Conservation (phyloP, 2,797 vertebrate species). For the Leptoclinus maculatus region DNA sequence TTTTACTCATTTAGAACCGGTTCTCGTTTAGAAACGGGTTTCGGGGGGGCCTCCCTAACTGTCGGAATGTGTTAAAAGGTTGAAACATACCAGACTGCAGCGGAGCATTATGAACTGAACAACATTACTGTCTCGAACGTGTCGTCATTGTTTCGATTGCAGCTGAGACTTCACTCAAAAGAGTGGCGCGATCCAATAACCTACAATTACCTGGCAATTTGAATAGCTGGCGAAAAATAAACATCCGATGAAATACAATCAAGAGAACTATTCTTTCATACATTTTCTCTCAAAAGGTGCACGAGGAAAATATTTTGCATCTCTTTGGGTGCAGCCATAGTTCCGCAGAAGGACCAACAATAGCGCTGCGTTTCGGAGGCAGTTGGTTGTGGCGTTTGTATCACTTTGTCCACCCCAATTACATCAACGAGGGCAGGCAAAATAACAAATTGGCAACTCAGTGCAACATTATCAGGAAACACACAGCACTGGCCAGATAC, state of each 20-base stretch:
- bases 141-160: neutral
- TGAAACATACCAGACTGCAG: slow-evolving; percentile 8
- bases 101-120: neutral
- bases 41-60: no score
- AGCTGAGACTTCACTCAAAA: neutral
- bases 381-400: neutral
- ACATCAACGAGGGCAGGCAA: neutral
- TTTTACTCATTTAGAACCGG: no score
- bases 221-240: neutral
- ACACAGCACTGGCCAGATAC: no score
- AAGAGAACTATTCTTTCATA: neutral
- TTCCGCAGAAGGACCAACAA: neutral
- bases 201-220: neutral
- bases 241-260: neutral
- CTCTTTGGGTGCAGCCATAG: neutral
- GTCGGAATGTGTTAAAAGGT: slow-evolving; percentile 21
- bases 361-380: neutral
- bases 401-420: neutral
- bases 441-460: neutral
- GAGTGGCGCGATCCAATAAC: neutral
- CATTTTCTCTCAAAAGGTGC: neutral
- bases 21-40: no score
- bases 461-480: neutral
- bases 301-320: neutral
- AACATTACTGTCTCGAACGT: neutral